phyloP scores from a whole-genome alignment of 2,797 vertebrate species.

The Delichon dasypus region DNA sequence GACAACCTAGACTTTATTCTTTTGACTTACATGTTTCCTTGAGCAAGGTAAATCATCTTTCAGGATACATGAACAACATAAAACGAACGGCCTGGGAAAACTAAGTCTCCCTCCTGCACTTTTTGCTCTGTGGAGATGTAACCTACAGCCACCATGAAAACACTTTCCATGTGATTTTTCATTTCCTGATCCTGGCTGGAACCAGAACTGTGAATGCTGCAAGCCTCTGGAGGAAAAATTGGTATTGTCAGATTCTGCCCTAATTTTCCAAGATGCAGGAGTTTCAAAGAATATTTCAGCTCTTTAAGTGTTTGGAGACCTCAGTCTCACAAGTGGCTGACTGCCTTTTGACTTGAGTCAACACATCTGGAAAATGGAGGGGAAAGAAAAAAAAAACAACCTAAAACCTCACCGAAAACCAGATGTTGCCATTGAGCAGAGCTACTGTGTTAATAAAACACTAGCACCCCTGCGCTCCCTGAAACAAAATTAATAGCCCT shows the following conservation, averaged over 20 bases:
- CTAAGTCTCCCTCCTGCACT: not conserved
- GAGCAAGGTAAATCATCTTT: not conserved
- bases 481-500: not conserved
- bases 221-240: constrained; percentile 31
- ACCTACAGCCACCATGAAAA: not conserved
- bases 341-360: constrained; percentile 53
- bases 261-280: constrained; percentile 51
- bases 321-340: constrained; percentile 22
- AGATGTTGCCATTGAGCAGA: constrained; percentile 54
- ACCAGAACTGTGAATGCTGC: constrained; percentile 9
- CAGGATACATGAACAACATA: not conserved
- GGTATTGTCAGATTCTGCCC: constrained; percentile 54
- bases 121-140: not conserved
- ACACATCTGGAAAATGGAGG: constrained; percentile 54
- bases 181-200: constrained; percentile 53
- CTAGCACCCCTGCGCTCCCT: not conserved
- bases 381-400: not conserved
- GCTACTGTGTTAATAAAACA: constrained; percentile 56
- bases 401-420: constrained; percentile 36
- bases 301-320: constrained; percentile 45
- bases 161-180: constrained; percentile 22
- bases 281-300: constrained; percentile 44
- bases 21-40: not conserved
- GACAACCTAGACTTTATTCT: not conserved
- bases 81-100: not conserved